Conservation (phyloP, 2,797 vertebrate genomes). For the Parauchenoglanis punctatus region DNA sequence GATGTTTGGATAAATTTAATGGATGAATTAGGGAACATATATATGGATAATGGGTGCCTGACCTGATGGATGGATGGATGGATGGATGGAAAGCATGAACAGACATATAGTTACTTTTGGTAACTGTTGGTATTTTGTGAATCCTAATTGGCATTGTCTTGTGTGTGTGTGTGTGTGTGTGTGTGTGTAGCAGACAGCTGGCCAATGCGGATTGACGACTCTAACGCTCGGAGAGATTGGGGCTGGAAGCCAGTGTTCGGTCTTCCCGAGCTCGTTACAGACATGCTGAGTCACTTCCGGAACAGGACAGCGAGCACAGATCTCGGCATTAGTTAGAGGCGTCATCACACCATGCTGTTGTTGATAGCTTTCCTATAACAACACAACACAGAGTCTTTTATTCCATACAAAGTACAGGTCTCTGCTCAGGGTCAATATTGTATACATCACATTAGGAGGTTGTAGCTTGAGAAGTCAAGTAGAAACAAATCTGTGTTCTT, state of each 20-base stretch:
- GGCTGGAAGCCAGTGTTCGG: constrained; percentile 72
- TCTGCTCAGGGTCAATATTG: background rate
- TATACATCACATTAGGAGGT: background rate
- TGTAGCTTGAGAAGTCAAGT: background rate
- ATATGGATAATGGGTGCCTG: background rate
- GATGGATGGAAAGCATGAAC: background rate
- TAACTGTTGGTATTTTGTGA: background rate
- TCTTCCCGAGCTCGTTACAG: constrained; percentile 74
- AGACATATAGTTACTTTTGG: background rate
- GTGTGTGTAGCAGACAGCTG: constrained; percentile 77
- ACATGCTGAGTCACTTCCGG: constrained; percentile 73
- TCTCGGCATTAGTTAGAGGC: constrained; percentile 69
- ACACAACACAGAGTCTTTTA: background rate
- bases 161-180: constrained; percentile 23
- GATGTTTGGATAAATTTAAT: background rate
- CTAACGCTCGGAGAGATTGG: constrained; percentile 79
- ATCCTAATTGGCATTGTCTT: background rate
- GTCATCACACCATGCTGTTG: background rate
- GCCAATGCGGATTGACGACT: constrained; percentile 80
- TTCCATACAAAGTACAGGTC: background rate
- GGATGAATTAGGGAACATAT: background rate
- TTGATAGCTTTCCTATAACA: background rate
- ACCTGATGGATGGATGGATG: background rate
- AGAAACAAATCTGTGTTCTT: background rate
- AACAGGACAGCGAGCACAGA: constrained; percentile 67